These are phyloP conservation scores for Temnothorax unifasciatus DNA, from an alignment of 2,888 invertebrate species.

Conservation along the genomic window DNA sequence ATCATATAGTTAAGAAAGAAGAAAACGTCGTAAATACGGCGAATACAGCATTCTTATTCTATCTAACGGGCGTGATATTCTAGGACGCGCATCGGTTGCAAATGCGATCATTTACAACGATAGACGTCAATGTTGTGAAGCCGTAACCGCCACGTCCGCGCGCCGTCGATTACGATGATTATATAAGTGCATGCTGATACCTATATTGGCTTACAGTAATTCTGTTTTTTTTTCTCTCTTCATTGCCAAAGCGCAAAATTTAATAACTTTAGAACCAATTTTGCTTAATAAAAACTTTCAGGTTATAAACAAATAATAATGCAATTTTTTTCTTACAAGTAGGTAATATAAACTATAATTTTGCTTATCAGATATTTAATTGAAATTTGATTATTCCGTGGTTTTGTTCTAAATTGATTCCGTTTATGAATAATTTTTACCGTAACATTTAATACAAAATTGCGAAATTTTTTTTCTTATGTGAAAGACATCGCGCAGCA, in stretches of 20 bases:
- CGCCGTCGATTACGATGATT: constrained; percentile 38
- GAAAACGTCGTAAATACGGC: constrained; percentile 23
- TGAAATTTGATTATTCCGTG: neutral
- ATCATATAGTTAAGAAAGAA: neutral
- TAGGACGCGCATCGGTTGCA: constrained; percentile 44
- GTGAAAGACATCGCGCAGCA: constrained; percentile 4
- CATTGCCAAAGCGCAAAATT: neutral
- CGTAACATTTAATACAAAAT: constrained; percentile 1
- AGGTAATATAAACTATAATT: neutral
- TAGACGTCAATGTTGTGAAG: constrained; percentile 53
- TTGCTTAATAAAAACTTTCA: neutral
- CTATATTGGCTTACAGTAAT: constrained; percentile 37
- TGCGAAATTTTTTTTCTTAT: neutral
- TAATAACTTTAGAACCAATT: neutral
- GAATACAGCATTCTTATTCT: constrained; percentile 33
- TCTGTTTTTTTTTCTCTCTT: constrained; percentile 22
- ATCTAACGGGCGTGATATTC: constrained; percentile 44
- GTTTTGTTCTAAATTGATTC: neutral
- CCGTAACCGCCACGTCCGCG: constrained; percentile 27
- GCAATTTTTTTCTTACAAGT: neutral
- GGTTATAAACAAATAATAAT: neutral
- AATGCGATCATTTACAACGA: constrained; percentile 51
- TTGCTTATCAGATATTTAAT: neutral
- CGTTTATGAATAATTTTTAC: neutral
- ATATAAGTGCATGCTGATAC: constrained; percentile 41